These are phyloP conservation scores for Chironomus tentans DNA, from an alignment of 2,888 invertebrate species.

Conservation along the genomic window DNA sequence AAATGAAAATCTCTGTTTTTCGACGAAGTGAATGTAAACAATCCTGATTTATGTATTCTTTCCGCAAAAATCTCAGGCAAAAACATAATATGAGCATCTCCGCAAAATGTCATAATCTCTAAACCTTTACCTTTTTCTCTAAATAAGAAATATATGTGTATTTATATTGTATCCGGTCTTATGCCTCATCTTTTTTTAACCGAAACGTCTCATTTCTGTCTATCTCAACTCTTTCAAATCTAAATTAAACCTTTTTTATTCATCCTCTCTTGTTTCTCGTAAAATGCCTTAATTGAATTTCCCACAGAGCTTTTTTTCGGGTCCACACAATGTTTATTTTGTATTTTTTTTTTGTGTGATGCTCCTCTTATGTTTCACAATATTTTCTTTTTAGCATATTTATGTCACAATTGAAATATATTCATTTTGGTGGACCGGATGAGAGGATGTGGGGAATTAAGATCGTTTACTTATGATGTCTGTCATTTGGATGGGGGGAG, in stretches of 20 bases:
- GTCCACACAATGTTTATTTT: background rate
- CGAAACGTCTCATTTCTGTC: background rate
- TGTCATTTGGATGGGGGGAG: too few relatives aligned
- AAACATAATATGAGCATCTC: background rate
- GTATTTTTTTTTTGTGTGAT: too few relatives aligned
- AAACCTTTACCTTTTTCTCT: background rate
- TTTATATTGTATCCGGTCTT: too few relatives aligned
- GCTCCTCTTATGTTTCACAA: too few relatives aligned
- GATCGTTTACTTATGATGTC: too few relatives aligned
- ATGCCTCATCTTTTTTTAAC: too few relatives aligned
- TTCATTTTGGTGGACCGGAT: too few relatives aligned
- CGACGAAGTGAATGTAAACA: background rate
- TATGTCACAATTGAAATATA: too few relatives aligned
- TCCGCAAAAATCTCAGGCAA: background rate
- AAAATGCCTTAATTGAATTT: slow-evolving; percentile 12
- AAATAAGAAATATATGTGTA: background rate
- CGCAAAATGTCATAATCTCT: background rate
- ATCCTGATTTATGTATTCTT: background rate
- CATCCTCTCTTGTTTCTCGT: background rate
- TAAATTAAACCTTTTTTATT: background rate
- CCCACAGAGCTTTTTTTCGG: slow-evolving; percentile 1
- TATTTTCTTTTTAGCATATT: too few relatives aligned
- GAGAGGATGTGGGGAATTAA: background rate
- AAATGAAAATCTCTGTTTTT: too few relatives aligned
- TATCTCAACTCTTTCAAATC: background rate